Conservation (phyloP, 2,797 vertebrate genomes). For the Enteromius viviparus region DNA sequence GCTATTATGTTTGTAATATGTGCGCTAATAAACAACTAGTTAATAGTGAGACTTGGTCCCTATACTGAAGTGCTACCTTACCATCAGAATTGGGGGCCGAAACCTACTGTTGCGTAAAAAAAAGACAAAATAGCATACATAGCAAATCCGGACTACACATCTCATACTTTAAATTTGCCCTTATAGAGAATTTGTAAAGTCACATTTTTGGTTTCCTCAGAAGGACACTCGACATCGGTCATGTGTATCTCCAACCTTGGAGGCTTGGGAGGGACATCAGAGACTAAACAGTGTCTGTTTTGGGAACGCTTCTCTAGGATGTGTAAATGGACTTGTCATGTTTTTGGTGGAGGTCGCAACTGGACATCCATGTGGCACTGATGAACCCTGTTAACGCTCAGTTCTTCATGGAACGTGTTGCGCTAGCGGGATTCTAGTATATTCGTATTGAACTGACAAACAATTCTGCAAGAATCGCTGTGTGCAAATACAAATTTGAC, state of each 20-base stretch:
- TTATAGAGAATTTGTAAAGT: neutral
- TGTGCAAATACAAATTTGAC: neutral
- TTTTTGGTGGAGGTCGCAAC: conserved; percentile 47
- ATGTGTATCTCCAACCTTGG: neutral
- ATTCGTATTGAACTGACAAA: conserved; percentile 15
- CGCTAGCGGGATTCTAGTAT: neutral
- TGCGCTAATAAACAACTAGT: neutral
- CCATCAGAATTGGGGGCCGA: neutral
- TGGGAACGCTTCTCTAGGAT: conserved; percentile 22
- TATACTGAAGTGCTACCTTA: neutral
- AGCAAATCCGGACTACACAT: neutral
- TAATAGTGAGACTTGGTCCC: neutral
- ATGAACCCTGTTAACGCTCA: conserved; percentile 58
- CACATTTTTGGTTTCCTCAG: neutral
- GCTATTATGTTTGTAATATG: neutral
- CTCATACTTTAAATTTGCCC: conserved; percentile 2
- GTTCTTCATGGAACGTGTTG: neutral
- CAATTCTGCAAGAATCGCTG: neutral
- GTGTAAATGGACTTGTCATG: conserved; percentile 72
- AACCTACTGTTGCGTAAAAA: neutral
- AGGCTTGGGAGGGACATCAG: neutral
- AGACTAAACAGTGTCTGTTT: conserved; percentile 11
- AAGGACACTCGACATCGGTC: neutral
- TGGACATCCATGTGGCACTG: conserved; percentile 34
- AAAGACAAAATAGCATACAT: neutral